A percentile compares a stretch with the other conserved stretches of the same genome.
phyloP scores from a whole-genome alignment of 2,113 vertebrate genomes.

The Struthio camelus region DNA sequence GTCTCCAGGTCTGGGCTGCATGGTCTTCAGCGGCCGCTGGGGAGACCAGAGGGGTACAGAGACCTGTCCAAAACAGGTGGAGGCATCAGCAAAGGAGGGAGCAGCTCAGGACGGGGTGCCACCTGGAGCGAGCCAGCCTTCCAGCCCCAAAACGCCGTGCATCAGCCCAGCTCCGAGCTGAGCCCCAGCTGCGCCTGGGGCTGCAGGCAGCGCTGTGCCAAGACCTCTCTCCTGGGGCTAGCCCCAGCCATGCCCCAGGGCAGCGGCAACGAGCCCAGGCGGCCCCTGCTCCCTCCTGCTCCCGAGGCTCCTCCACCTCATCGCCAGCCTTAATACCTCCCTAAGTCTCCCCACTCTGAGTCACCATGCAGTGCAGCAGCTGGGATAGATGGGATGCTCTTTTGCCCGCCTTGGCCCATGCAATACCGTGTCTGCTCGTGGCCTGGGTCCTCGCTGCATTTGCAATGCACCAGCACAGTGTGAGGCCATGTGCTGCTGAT shows the following conservation, averaged over 20 bases:
- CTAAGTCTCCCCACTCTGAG: background rate
- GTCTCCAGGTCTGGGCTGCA: background rate
- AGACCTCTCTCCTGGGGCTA: background rate
- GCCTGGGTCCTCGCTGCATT: background rate
- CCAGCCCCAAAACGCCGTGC: background rate
- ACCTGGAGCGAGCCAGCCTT: background rate
- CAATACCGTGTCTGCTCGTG: background rate
- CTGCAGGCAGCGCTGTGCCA: accelerated
- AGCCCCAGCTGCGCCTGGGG: background rate
- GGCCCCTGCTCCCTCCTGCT: background rate
- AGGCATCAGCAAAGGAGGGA: background rate
- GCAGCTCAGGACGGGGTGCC: background rate
- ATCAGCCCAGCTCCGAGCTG: background rate
- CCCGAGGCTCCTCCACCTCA: background rate
- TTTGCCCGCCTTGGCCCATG: background rate
- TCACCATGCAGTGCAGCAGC: accelerated
- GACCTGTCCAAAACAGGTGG: background rate
- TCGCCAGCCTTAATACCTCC: background rate
- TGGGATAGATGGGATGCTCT: background rate
- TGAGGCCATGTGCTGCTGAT: background rate
- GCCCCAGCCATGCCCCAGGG: background rate
- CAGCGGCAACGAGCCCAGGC: background rate
- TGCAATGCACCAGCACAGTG: background rate
- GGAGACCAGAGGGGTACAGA: background rate
- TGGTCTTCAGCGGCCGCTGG: accelerated